phyloP scores from a whole-genome alignment of 2,113 vertebrate species.

The Boleophthalmus pectinirostris region DNA sequence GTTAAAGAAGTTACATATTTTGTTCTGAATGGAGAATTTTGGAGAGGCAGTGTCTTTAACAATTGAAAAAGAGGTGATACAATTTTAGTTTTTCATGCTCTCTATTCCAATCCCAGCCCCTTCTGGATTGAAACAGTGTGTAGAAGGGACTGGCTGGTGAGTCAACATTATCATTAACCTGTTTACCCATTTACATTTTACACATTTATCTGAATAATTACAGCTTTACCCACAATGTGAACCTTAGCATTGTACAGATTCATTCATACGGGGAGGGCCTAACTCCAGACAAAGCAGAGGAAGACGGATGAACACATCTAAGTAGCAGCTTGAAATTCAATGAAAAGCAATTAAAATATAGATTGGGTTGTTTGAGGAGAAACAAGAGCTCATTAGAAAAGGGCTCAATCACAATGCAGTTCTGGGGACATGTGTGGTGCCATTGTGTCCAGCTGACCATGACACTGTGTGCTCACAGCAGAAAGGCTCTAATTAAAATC shows the following conservation, averaged over 20 bases:
- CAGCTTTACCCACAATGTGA: background rate
- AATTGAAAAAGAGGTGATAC: no score
- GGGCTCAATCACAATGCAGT: slow-evolving; percentile 41
- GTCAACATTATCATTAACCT: no score
- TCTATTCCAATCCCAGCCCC: no score
- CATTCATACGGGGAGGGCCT: background rate
- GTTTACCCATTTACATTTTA: no score
- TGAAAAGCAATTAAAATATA: slow-evolving; percentile 50
- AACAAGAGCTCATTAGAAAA: slow-evolving; percentile 44
- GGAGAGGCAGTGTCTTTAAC: no score
- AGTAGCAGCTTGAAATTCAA: background rate
- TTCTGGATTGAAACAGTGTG: no score
- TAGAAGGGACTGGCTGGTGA: no score
- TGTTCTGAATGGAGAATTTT: no score
- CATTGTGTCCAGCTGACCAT: slow-evolving; percentile 33
- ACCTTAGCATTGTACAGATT: background rate
- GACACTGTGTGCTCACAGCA: slow-evolving; percentile 6
- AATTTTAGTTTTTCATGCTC: no score
- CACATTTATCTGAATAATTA: background rate
- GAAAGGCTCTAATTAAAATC: slow-evolving; percentile 22
- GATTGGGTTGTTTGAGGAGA: slow-evolving; percentile 49
- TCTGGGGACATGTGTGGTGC: slow-evolving; percentile 33
- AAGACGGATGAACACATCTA: background rate
- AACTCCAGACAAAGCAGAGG: background rate
- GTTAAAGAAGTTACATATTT: no score